Conservation (phyloP, 2,888 invertebrate genomes). For the Ametastegia equiseti region DNA sequence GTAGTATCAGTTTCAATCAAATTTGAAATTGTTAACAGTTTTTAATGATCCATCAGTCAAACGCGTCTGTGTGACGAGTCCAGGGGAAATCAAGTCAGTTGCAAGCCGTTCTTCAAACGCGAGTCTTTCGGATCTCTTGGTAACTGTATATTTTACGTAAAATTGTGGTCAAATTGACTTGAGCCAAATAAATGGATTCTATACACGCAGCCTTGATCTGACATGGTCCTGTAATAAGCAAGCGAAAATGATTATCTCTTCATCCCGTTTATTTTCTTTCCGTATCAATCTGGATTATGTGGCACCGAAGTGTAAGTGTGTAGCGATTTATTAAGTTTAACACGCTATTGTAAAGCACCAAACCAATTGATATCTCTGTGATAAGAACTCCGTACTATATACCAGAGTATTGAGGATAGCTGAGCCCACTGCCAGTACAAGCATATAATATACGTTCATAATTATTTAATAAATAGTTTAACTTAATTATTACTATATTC, state of each 20-base stretch:
- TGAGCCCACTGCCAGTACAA: conserved; percentile 72
- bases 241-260: background rate
- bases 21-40: too few relatives aligned
- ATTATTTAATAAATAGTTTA: conserved; percentile 36
- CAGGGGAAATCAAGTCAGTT: too few relatives aligned
- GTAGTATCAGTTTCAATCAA: too few relatives aligned
- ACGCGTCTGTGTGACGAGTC: background rate
- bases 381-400: conserved; percentile 68
- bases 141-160: too few relatives aligned
- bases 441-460: conserved; percentile 52
- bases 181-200: background rate
- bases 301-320: conserved; percentile 33
- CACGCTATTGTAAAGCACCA: conserved; percentile 60
- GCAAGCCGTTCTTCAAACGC: background rate
- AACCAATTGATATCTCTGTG: conserved; percentile 70
- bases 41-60: too few relatives aligned
- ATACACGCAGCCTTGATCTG: background rate
- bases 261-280: background rate
- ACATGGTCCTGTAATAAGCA: background rate
- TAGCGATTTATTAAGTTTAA: background rate
- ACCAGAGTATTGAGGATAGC: conserved; percentile 68
- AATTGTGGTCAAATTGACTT: too few relatives aligned
- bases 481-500: conserved; percentile 18
- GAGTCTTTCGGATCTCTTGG: too few relatives aligned
- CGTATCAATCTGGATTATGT: conserved; percentile 32